phyloP scores from a whole-genome alignment of 2,797 vertebrate species.

The Sternarchorhynchus goeldii region DNA sequence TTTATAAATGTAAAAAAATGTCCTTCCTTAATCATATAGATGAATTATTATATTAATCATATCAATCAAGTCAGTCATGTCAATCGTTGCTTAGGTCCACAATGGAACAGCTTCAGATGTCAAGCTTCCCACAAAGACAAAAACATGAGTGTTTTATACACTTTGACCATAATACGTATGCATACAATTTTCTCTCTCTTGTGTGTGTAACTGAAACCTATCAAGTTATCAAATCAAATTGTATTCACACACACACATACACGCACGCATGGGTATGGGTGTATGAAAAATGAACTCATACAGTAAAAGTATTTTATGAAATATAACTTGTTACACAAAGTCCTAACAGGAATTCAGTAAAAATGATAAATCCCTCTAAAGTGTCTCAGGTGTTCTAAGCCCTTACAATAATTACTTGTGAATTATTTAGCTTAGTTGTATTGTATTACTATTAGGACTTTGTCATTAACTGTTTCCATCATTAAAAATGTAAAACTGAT shows the following conservation, averaged over 20 bases:
- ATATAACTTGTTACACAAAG: too few relatives aligned
- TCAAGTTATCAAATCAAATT: too few relatives aligned
- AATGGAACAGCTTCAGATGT: background rate
- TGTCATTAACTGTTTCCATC: slow-evolving; percentile 58
- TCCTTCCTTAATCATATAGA: background rate
- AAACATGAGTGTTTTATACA: background rate
- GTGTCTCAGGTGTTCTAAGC: slow-evolving; percentile 25
- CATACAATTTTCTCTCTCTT: background rate
- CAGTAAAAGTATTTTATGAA: too few relatives aligned
- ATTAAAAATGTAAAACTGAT: slow-evolving; percentile 62
- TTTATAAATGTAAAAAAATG: background rate
- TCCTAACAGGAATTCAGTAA: background rate
- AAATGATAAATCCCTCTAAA: slow-evolving; percentile 2
- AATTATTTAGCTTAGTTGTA: slow-evolving; percentile 56
- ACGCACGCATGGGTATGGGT: too few relatives aligned
- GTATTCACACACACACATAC: too few relatives aligned
- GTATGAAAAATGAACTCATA: too few relatives aligned
- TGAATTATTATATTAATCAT: background rate
- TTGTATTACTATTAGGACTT: slow-evolving; percentile 42
- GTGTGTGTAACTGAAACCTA: too few relatives aligned
- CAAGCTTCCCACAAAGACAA: background rate
- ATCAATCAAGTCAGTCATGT: too few relatives aligned
- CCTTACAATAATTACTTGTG: slow-evolving; percentile 37
- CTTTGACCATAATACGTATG: background rate
- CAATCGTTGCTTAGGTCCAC: background rate